These are phyloP conservation scores for Agonopterix arenella DNA, from an alignment of 2,888 invertebrate genomes.

Conservation along the genomic window DNA sequence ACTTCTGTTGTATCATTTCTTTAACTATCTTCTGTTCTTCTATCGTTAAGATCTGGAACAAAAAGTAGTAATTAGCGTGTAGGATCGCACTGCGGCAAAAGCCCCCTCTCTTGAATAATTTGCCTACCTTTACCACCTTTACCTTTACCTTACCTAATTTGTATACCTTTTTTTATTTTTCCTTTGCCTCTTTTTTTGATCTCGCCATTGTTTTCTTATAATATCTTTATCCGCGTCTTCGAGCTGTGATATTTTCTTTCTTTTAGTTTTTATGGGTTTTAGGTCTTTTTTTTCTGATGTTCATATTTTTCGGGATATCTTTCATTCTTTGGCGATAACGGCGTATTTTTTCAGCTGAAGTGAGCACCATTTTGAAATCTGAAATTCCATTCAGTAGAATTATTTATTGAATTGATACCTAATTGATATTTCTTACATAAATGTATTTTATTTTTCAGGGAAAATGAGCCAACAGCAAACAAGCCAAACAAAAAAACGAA, in stretches of 20 bases:
- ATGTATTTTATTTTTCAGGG: background rate
- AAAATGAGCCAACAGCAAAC: background rate
- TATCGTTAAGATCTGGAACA: no score
- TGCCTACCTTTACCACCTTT: no score
- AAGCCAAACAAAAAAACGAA: background rate
- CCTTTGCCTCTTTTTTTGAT: conserved; percentile 1
- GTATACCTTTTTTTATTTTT: conserved; percentile 1
- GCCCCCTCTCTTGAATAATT: no score
- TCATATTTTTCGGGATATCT: conserved; percentile 3
- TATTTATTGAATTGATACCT: no score
- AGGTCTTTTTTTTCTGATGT: conserved; percentile 3
- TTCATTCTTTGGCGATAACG: conserved; percentile 3
- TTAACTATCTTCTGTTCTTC: no score
- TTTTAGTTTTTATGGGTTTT: conserved; percentile 2
- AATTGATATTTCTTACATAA: no score
- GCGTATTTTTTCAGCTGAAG: conserved; percentile 4
- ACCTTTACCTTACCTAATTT: no score
- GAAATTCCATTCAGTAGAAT: conserved; percentile 1
- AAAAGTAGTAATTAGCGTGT: no score
- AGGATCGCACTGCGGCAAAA: no score
- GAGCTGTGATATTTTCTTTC: conserved; percentile 1
- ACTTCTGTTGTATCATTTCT: no score
- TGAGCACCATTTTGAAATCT: conserved; percentile 1
- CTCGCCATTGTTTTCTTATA: background rate
- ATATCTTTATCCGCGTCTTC: background rate